Evolutionary conservation across 2,113 vertebrate genomes (phyloP).

Genomic region (Coturnix japonica): DNA sequence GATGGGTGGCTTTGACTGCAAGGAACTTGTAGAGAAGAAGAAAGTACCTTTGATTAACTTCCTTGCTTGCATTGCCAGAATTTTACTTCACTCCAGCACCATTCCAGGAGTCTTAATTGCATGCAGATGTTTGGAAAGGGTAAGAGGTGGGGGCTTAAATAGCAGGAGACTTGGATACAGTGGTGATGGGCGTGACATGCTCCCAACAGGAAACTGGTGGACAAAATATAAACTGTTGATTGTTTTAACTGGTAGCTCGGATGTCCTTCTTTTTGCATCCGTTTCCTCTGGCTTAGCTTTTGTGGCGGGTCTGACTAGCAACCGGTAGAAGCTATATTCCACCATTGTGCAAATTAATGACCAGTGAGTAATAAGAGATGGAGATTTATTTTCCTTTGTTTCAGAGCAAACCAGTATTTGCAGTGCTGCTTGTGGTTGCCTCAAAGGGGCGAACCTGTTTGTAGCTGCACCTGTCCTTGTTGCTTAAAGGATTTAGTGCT

Average conservation of each 20-base stretch:
- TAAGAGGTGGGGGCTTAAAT: neutral
- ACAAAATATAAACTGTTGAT: constrained; percentile 20
- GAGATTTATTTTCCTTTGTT: neutral
- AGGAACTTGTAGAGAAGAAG: neutral
- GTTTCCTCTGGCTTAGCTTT: neutral
- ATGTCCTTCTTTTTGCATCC: constrained; percentile 18
- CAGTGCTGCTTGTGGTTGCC: neutral
- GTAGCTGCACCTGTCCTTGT: neutral
- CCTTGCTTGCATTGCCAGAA: neutral
- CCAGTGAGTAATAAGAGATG: neutral
- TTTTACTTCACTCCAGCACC: neutral
- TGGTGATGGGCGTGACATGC: neutral
- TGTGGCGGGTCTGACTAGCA: neutral
- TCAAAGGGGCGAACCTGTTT: neutral
- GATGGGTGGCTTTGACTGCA: neutral
- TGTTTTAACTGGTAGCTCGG: constrained; percentile 8
- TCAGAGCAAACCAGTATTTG: neutral
- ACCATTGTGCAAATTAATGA: neutral
- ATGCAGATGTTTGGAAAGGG: neutral
- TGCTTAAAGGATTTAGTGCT: neutral
- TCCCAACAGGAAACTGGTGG: neutral
- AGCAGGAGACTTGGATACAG: neutral
- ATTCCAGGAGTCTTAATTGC: neutral
- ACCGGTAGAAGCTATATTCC: rapidly evolving
- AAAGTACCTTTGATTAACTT: neutral